phyloP scores from a whole-genome alignment of 64 coral and sea anemone species.

The Astreopora myriophthalma region DNA sequence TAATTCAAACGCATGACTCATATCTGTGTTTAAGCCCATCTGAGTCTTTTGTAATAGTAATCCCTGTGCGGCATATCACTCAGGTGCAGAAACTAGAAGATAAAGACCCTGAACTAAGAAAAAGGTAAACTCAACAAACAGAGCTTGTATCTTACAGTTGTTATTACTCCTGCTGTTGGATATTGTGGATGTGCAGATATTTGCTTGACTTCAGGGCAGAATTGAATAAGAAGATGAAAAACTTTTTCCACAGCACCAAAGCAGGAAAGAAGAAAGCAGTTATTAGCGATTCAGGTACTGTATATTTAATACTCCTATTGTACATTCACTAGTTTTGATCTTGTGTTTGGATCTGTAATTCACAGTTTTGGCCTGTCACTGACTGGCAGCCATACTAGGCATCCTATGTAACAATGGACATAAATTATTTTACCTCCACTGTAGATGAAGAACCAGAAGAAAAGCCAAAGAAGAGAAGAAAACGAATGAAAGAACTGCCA shows the following conservation, averaged over 20 bases:
- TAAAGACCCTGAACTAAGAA: not conserved
- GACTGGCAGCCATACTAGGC: no score
- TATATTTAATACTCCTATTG: not conserved
- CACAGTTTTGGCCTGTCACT: no score
- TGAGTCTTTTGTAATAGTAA: not conserved
- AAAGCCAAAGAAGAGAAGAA: conserved; percentile 73
- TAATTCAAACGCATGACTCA: no score
- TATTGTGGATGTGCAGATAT: no score
- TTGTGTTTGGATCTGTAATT: no score
- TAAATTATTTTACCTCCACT: not conserved
- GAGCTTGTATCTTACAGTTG: not conserved
- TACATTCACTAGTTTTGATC: not conserved
- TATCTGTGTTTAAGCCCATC: no score
- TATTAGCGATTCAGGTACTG: not conserved
- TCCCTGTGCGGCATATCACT: no score
- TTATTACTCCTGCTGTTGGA: no score
- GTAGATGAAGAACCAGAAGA: conserved; percentile 41
- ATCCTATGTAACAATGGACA: no score
- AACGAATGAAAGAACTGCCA: conserved; percentile 71
- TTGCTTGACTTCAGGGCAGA: not conserved
- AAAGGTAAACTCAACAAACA: not conserved
- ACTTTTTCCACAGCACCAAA: not conserved
- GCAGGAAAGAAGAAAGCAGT: conserved; percentile 30
- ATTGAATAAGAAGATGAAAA: not conserved
- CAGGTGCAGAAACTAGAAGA: not conserved